A percentile compares a stretch with the other conserved stretches of the same genome.
Conservation (phyloP, 30 jellyfish, hydroid and myxozoan genomes). For the Hydractinia echinata region DNA sequence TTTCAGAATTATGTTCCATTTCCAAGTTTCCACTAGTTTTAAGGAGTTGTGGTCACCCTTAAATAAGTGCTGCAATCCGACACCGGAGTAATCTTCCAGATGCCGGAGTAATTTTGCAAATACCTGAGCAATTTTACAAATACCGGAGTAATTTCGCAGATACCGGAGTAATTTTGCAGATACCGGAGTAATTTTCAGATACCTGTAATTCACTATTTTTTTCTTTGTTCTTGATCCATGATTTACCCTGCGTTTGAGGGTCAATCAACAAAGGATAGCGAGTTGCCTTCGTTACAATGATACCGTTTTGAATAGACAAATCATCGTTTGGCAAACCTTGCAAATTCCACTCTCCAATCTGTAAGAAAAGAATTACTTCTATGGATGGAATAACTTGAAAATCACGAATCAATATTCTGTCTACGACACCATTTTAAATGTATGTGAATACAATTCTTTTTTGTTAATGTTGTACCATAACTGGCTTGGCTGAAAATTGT, state of each 20-base stretch:
- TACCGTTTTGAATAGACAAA: constrained; percentile 89
- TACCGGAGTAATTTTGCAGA: neutral
- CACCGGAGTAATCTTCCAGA: too few species aligned
- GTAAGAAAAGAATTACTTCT: neutral
- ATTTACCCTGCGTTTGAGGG: constrained; percentile 94
- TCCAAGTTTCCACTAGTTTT: too few species aligned
- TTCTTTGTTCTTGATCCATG: constrained; percentile 79
- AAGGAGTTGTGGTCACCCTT: too few species aligned
- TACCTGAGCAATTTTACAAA: too few species aligned
- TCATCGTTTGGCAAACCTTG: constrained; percentile 97
- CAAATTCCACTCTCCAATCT: constrained; percentile 87
- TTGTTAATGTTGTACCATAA: too few species aligned
- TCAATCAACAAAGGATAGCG: constrained; percentile 89
- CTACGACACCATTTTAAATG: neutral
- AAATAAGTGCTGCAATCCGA: too few species aligned
- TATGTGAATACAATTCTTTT: neutral
- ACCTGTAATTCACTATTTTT: constrained; percentile 69
- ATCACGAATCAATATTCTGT: neutral
- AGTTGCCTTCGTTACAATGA: constrained; percentile 91
- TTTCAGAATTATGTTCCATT: too few species aligned
- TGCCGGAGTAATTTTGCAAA: too few species aligned
- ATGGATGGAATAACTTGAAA: neutral
- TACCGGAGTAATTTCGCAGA: neutral
- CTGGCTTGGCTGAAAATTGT: too few species aligned
- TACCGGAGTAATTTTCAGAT: too few species aligned